Evolutionary conservation across 2,113 vertebrate genomes (phyloP).

Genomic region (Pelmatolapia mariae): DNA sequence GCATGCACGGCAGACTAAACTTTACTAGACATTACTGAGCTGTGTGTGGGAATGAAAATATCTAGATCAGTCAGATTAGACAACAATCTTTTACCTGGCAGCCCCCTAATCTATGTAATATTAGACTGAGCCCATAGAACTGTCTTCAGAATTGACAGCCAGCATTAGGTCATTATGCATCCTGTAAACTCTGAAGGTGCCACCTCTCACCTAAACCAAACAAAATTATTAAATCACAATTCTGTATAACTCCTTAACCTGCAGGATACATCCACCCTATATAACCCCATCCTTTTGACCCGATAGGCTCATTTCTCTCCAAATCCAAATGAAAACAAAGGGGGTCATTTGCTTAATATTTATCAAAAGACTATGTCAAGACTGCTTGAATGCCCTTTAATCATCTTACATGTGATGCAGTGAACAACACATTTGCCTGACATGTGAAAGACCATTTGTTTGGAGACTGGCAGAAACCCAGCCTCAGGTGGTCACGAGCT

Average conservation of each 20-base stretch:
- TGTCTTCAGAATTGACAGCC: neutral
- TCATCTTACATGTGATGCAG: neutral
- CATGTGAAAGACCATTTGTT: neutral
- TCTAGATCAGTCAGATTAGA: neutral
- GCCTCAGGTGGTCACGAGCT: neutral
- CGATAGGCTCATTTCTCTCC: neutral
- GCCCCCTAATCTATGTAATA: neutral
- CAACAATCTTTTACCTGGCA: neutral
- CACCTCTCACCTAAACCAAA: neutral
- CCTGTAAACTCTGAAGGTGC: neutral
- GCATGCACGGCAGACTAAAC: neutral
- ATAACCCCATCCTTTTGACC: neutral
- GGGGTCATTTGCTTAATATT: neutral
- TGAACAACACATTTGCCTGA: neutral
- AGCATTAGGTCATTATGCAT: neutral
- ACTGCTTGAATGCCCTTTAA: neutral
- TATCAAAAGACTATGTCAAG: neutral
- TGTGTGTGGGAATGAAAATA: neutral
- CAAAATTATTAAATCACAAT: neutral
- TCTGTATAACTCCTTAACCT: neutral
- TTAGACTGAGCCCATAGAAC: neutral
- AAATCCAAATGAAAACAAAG: neutral
- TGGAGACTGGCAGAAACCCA: neutral
- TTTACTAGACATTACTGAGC: neutral
- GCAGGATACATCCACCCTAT: neutral